phyloP scores from a whole-genome alignment of 2,888 invertebrate genomes.

The Ischnura elegans region DNA sequence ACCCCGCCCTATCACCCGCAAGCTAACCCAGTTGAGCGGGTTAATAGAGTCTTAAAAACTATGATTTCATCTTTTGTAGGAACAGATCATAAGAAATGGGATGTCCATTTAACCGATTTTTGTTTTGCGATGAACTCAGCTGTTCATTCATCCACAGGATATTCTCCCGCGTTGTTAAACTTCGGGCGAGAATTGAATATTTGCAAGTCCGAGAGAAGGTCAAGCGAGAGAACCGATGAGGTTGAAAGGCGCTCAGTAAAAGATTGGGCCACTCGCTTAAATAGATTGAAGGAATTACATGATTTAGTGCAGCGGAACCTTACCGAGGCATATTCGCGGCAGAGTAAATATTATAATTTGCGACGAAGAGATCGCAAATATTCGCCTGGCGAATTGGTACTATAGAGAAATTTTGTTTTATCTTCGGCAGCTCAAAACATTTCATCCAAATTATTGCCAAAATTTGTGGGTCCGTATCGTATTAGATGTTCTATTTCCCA shows the following conservation, averaged over 20 bases:
- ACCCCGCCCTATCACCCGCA: slow-evolving; percentile 70
- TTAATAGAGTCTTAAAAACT: slow-evolving; percentile 68
- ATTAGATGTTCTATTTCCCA: too few species aligned
- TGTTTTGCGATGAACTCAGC: slow-evolving; percentile 52
- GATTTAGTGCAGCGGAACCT: background rate
- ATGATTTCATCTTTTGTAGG: slow-evolving; percentile 32
- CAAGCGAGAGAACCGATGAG: background rate
- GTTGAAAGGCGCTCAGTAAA: background rate
- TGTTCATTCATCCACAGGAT: slow-evolving; percentile 41
- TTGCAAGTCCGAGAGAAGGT: background rate
- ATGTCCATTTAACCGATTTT: slow-evolving; percentile 9
- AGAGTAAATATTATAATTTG: background rate
- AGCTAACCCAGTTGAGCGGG: slow-evolving; percentile 70
- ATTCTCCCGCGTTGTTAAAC: slow-evolving; percentile 53
- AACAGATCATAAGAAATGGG: slow-evolving; percentile 54
- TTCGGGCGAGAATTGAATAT: slow-evolving; percentile 40
- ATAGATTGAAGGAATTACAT: background rate
- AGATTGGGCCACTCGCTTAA: background rate
- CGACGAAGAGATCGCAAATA: background rate
- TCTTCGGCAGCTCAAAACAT: background rate
- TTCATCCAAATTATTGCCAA: background rate
- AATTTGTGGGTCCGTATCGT: background rate
- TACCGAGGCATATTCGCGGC: background rate
- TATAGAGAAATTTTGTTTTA: background rate
- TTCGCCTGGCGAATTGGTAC: background rate